Conservation (phyloP, 2,888 invertebrate species). For the Allolobophora icterica region DNA sequence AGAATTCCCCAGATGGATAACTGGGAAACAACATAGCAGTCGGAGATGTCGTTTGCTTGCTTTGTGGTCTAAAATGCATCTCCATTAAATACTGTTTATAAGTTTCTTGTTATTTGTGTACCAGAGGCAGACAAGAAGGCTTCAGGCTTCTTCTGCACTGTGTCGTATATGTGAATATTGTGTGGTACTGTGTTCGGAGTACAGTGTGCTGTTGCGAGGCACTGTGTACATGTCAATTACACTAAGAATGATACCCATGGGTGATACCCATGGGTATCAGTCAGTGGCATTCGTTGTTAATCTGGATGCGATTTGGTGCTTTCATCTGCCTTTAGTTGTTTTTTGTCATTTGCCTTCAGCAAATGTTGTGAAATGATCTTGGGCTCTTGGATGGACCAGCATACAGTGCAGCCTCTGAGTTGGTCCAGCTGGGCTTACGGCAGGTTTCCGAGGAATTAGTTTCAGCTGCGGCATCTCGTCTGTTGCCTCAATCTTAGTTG, state of each 20-base stretch:
- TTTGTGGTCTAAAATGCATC: neutral
- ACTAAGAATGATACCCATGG: neutral
- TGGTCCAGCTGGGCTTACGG: neutral
- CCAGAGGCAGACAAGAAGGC: neutral
- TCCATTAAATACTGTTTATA: neutral
- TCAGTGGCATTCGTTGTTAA: constrained; percentile 17
- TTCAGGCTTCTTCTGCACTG: neutral
- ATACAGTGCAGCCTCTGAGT: neutral
- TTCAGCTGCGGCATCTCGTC: neutral
- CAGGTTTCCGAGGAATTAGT: neutral
- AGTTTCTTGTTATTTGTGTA: neutral
- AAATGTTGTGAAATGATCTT: constrained; percentile 9
- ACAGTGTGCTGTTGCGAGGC: neutral
- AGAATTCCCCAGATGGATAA: neutral
- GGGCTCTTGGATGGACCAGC: neutral
- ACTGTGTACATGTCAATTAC: neutral
- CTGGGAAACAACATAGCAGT: neutral
- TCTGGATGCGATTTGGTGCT: neutral
- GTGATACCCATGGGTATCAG: neutral
- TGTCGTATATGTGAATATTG: neutral
- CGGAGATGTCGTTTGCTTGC: neutral
- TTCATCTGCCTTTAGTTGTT: neutral
- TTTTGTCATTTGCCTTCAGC: neutral
- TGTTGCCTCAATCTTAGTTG: neutral
- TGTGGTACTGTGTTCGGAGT: neutral